Evolutionary conservation across 1,140 invertebrate genomes (phyloP).

Genomic region (Atta colombica): DNA sequence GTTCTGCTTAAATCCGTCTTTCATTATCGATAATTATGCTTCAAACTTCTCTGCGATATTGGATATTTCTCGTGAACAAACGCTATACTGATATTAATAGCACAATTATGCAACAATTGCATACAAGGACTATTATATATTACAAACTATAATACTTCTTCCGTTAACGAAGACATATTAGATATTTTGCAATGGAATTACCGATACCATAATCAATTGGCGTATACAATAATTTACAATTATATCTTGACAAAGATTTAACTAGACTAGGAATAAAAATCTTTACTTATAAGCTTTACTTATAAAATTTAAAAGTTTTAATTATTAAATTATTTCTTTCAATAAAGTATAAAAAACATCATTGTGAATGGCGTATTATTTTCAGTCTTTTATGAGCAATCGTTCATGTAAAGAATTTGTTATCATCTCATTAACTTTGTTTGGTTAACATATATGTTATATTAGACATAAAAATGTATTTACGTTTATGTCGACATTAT

Average conservation of each 20-base stretch:
- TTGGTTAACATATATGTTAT: background rate
- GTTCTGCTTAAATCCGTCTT: constrained; percentile 17
- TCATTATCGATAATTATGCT: constrained; percentile 13
- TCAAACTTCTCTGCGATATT: background rate
- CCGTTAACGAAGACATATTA: background rate
- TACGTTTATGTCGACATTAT: background rate
- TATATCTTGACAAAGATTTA: background rate
- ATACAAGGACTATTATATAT: background rate
- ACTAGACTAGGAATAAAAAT: background rate
- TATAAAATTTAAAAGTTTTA: background rate
- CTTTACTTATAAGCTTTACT: background rate
- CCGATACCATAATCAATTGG: background rate
- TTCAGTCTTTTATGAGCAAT: background rate
- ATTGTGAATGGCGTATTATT: background rate
- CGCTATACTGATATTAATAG: background rate
- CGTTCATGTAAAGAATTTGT: background rate
- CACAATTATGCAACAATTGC: background rate
- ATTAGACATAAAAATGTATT: background rate
- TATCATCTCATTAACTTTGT: background rate
- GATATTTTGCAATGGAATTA: background rate
- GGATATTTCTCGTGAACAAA: background rate
- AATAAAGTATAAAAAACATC: background rate
- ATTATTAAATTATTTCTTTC: background rate
- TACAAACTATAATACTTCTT: constrained; percentile 10
- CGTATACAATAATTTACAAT: background rate